Percentiles rank a stretch among this genome's conserved stretches.
Conservation (phyloP, 2,888 invertebrate genomes). For the Catocala sponsa region DNA sequence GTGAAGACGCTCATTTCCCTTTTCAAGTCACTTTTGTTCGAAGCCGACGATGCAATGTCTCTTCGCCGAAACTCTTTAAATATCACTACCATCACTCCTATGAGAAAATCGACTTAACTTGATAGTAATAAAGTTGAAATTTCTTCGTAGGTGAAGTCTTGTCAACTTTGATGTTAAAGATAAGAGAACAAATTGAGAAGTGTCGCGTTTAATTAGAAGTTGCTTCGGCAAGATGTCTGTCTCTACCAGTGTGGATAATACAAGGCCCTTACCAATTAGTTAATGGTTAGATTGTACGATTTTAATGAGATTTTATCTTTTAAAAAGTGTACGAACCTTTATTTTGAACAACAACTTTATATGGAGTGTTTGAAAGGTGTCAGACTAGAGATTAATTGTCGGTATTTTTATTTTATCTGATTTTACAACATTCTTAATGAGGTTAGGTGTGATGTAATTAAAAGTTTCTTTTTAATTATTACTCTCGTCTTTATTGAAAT, state of each 20-base stretch:
- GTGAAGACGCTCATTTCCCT: constrained; percentile 78
- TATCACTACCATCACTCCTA: constrained; percentile 49
- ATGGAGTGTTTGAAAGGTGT: constrained; percentile 26
- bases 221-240: constrained; percentile 65
- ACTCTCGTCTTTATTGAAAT: constrained; percentile 3
- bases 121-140: constrained; percentile 51
- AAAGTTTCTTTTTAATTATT: constrained; percentile 7
- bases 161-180: constrained; percentile 51
- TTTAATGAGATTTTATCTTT: constrained; percentile 73
- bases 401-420: constrained; percentile 23
- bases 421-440: constrained; percentile 20
- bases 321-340: constrained; percentile 36
- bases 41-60: constrained; percentile 73
- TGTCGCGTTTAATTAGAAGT: constrained; percentile 76
- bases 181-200: constrained; percentile 68
- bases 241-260: constrained; percentile 61
- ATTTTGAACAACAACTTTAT: constrained; percentile 36
- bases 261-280: constrained; percentile 71
- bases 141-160: constrained; percentile 25
- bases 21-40: constrained; percentile 74
- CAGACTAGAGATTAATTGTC: constrained; percentile 35
- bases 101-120: constrained; percentile 51
- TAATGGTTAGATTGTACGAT: constrained; percentile 75
- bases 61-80: constrained; percentile 67
- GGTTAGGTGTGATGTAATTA: constrained; percentile 15